A percentile compares a stretch with the other conserved stretches of the same genome.
phyloP scores from a whole-genome alignment of 2,888 invertebrate genomes.

The Tipula vernalis region DNA sequence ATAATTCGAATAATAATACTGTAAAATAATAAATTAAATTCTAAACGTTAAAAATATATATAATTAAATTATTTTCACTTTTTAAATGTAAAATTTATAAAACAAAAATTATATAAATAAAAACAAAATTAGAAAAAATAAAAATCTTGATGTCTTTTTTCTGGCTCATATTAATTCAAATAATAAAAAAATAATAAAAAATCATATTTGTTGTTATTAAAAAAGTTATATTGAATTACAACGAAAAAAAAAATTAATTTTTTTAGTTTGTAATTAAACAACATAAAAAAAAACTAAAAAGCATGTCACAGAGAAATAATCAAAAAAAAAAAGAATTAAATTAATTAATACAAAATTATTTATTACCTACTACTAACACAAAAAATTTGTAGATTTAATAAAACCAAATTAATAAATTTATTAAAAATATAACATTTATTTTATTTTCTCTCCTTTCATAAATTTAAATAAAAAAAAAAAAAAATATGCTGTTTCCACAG shows the following conservation, averaged over 20 bases:
- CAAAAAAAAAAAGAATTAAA: neutral
- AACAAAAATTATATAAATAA: conserved; percentile 6
- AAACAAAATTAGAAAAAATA: neutral
- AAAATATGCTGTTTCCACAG: conserved; percentile 10
- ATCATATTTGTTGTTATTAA: neutral
- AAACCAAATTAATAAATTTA: neutral
- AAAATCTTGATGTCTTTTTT: conserved; percentile 9
- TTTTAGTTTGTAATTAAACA: neutral
- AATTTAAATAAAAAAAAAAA: neutral
- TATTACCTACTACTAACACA: neutral
- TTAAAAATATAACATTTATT: conserved; percentile 7
- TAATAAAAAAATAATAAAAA: neutral
- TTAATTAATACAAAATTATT: neutral
- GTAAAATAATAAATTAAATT: conserved; percentile 4
- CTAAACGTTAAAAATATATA: conserved; percentile 8
- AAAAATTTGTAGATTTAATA: neutral
- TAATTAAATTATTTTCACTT: conserved; percentile 4
- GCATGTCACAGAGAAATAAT: neutral
- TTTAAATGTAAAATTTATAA: conserved; percentile 10
- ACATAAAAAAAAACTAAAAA: neutral
- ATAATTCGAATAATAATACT: neutral
- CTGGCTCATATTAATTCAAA: neutral
- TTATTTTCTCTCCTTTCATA: conserved; percentile 5
- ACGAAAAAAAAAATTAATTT: neutral
- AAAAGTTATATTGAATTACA: neutral